Evolutionary conservation across 2,113 vertebrate species (phyloP), one percentile per base, ranked within the genome.

Genomic region (Meles meles): DNA sequence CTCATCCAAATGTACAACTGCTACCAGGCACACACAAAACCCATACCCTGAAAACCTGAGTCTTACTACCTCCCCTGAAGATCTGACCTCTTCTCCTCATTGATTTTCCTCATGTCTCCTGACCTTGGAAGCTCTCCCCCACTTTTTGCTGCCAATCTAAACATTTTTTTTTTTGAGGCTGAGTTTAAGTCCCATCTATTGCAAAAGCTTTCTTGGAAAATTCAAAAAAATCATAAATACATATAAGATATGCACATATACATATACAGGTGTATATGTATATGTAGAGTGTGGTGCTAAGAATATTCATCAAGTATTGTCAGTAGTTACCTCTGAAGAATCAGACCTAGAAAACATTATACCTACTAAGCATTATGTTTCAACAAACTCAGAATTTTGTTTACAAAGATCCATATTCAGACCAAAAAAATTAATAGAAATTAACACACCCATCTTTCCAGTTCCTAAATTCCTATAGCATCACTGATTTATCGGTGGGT

Each of bases 131-230:
- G 65, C 15, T 18, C 47, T 93, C 59, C 5, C 4, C 6, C 23
- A 55, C 6, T 12, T 92, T 61, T 83, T 82, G 49, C 23, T 67
- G 57, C 23, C 8, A 37, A 86, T 65, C 25, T 85, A 88, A 77
- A 59, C n/a, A 88, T 14, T 82, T 49, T 77, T 47, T 88, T 31
- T 76, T 81, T 81, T 27, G 84, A 93, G 52, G 47, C 12, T 39
- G 5, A 23, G 52, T 27, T 77, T 77, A 59, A 74, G 34, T 69
- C 7, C 44, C 34, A 42, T 18, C 10, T 93, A 72, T 47, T 63
- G 39, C 37, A 93, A 89, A 97, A 86, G 44, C n/a, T 83, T 55
- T 94, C 71, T 63, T 52, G 65, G 79, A 93, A 90, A 86, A 59
- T 81, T 74, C 20, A 74, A 63, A 89, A 57, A 44, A 85, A 9